These are phyloP conservation scores for Oligia strigilis DNA, from an alignment of 2,888 invertebrate genomes.

Conservation along the genomic window DNA sequence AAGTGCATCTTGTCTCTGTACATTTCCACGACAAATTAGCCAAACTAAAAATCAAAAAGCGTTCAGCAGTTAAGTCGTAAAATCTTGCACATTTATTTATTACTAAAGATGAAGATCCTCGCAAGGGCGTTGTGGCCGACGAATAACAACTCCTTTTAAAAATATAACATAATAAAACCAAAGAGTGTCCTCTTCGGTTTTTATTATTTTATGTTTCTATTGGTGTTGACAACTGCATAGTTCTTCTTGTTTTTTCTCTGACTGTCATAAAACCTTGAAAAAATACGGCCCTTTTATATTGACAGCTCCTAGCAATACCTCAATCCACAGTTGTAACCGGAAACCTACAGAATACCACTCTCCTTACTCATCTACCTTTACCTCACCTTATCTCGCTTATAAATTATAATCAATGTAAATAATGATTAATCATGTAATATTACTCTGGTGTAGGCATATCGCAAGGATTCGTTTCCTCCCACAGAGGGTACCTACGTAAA, in stretches of 20 bases:
- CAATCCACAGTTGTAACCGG: not conserved
- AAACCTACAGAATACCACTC: constrained; percentile 30
- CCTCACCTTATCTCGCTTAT: constrained; percentile 1
- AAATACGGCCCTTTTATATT: constrained; percentile 1
- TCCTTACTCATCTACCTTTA: constrained; percentile 24
- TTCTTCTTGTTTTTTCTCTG: not conserved
- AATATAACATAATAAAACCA: not conserved
- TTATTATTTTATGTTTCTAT: not conserved
- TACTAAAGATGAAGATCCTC: not conserved
- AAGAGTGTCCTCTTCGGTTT: not conserved
- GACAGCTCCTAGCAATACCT: not conserved
- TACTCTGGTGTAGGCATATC: constrained; percentile 49
- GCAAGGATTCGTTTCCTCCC: constrained; percentile 62
- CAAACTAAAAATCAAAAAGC: no score
- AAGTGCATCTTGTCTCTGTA: not conserved
- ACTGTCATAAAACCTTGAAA: not conserved
- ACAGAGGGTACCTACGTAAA: constrained; percentile 58
- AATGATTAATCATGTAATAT: constrained; percentile 41
- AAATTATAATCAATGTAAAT: constrained; percentile 48
- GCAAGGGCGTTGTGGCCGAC: not conserved
- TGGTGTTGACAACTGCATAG: not conserved
- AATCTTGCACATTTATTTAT: not conserved
- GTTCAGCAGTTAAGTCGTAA: no score
- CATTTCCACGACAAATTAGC: no score
- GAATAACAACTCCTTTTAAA: not conserved